These are phyloP conservation scores for Drosophila sproati DNA, from an alignment of 1,140 invertebrate species.

Conservation along the genomic window DNA sequence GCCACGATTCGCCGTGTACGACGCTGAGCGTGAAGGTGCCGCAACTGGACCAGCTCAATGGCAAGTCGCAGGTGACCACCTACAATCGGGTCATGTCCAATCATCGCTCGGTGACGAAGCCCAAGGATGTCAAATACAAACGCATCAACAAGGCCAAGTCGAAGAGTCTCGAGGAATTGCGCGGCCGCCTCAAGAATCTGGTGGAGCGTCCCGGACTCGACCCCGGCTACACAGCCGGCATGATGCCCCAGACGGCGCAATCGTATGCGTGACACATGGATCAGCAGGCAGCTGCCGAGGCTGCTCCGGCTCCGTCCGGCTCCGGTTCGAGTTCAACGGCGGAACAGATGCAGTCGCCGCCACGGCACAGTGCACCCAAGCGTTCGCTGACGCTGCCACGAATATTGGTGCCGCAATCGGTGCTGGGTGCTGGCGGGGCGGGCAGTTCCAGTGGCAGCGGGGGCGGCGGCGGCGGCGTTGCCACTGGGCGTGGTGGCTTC, in stretches of 20 bases:
- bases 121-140: slow-evolving; percentile 95
- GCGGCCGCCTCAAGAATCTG: slow-evolving; percentile 93
- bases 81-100: slow-evolving; percentile 96
- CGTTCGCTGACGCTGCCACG: slow-evolving; percentile 74
- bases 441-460: slow-evolving; percentile 50
- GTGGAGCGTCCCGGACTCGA: slow-evolving; percentile 87
- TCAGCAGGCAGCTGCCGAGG: slow-evolving; percentile 2
- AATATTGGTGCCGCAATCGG: slow-evolving; percentile 66
- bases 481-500: slow-evolving; percentile 69
- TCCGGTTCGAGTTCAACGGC: background rate
- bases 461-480: slow-evolving; percentile 15
- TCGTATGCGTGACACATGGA: slow-evolving; percentile 83
- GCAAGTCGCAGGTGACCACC: slow-evolving; percentile 88
- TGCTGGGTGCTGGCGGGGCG: slow-evolving; percentile 21
- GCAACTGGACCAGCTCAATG: slow-evolving; percentile 59
- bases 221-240: slow-evolving; percentile 56
- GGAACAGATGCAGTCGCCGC: background rate
- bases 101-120: slow-evolving; percentile 94
- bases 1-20: slow-evolving; percentile 69
- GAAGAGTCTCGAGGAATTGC: slow-evolving; percentile 93
- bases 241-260: slow-evolving; percentile 80
- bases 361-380: slow-evolving; percentile 48
- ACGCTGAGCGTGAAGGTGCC: slow-evolving; percentile 70
- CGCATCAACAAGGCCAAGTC: slow-evolving; percentile 95
- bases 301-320: background rate